Percentiles rank a stretch among this genome's conserved stretches.
Evolutionary conservation across 2,888 invertebrate species (phyloP).

Genomic region (Heliothis peltigera): DNA sequence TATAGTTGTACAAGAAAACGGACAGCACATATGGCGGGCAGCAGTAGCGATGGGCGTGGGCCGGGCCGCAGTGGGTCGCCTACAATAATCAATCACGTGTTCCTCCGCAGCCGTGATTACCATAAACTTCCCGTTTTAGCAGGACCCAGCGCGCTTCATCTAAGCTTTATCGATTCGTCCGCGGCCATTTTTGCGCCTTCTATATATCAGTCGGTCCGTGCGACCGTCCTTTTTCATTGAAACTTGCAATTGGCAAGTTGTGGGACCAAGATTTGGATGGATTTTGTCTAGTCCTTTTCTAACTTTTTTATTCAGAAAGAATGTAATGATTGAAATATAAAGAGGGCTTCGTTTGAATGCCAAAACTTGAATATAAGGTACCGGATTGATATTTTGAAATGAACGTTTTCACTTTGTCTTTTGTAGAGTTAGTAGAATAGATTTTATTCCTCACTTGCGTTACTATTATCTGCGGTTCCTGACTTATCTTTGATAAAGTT

Average conservation of each 20-base stretch:
- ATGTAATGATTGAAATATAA: slow-evolving; percentile 61
- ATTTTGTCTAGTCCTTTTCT: slow-evolving; percentile 73
- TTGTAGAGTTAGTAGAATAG: slow-evolving; percentile 47
- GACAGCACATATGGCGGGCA: slow-evolving; percentile 64
- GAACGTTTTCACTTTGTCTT: slow-evolving; percentile 53
- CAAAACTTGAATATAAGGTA: slow-evolving; percentile 54
- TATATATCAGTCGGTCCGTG: slow-evolving; percentile 78
- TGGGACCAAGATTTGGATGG: slow-evolving; percentile 75
- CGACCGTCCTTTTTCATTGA: slow-evolving; percentile 84
- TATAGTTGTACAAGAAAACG: slow-evolving; percentile 59
- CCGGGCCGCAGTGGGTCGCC: slow-evolving; percentile 70
- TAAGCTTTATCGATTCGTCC: slow-evolving; percentile 86
- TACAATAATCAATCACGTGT: slow-evolving; percentile 87
- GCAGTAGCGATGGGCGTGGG: slow-evolving; percentile 59
- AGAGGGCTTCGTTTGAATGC: slow-evolving; percentile 53
- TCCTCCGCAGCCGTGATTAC: slow-evolving; percentile 86
- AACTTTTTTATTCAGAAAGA: slow-evolving; percentile 66
- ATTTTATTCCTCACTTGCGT: slow-evolving; percentile 47
- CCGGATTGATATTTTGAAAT: slow-evolving; percentile 58
- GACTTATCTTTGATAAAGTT: slow-evolving; percentile 49
- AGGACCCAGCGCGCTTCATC: slow-evolving; percentile 84
- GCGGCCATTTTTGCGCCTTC: slow-evolving; percentile 82
- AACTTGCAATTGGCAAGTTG: slow-evolving; percentile 85
- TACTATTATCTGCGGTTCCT: slow-evolving; percentile 50
- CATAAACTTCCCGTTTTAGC: slow-evolving; percentile 89